A percentile compares a stretch with the other conserved stretches of the same genome.
These are phyloP conservation scores for Platycheirus albimanus DNA, from an alignment of 2,888 invertebrate species.

Conservation along the genomic window DNA sequence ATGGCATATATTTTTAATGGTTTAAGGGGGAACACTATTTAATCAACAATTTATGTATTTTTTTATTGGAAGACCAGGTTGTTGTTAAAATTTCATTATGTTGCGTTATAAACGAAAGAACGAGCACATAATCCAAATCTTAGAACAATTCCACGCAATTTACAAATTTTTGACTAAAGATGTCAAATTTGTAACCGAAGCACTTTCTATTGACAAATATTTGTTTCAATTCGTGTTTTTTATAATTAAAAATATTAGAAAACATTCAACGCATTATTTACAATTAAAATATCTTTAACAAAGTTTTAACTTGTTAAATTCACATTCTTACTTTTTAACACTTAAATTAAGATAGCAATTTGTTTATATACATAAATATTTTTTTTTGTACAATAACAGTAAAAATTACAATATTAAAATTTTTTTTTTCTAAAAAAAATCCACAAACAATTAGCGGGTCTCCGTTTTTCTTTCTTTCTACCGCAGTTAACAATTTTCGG, in stretches of 20 bases:
- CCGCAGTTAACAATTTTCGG: constrained; percentile 28
- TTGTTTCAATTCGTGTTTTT: too few relatives aligned
- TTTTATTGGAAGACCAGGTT: constrained; percentile 15
- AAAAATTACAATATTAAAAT: constrained; percentile 8
- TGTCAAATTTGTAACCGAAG: background rate
- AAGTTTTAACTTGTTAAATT: too few relatives aligned
- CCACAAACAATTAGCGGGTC: constrained; percentile 40
- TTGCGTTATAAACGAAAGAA: background rate
- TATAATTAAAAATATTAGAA: too few relatives aligned
- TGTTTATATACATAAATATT: background rate
- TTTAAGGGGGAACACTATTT: background rate
- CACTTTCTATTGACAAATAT: background rate
- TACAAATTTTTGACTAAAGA: background rate
- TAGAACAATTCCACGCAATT: constrained; percentile 1
- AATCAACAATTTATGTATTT: constrained; percentile 27
- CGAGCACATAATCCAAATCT: background rate
- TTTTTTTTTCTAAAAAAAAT: constrained; percentile 25
- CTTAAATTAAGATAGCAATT: background rate
- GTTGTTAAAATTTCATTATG: background rate
- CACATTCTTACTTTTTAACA: background rate
- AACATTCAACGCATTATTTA: too few relatives aligned
- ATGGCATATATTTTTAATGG: constrained; percentile 35
- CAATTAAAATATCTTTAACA: too few relatives aligned
- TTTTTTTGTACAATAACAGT: background rate
- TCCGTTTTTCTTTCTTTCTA: constrained; percentile 32